phyloP scores from a whole-genome alignment of 2,113 vertebrate species.

The Recurvirostra avosetta region DNA sequence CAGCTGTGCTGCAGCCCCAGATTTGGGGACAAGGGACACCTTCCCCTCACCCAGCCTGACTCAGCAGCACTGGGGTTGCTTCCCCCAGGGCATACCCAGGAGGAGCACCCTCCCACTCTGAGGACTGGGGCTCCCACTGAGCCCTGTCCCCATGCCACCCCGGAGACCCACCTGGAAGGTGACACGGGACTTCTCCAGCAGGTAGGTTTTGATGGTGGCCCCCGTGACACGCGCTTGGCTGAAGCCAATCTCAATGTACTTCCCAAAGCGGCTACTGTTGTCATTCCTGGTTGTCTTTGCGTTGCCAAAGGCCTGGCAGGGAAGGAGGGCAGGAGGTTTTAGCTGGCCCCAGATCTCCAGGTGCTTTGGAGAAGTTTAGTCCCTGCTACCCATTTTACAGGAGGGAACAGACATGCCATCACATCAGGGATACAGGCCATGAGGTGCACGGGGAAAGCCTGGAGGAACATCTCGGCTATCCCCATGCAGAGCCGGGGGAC shows the following conservation, averaged over 20 bases:
- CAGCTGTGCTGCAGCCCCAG: neutral
- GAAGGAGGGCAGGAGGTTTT: neutral
- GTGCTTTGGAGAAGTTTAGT: neutral
- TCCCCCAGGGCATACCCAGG: too few species aligned
- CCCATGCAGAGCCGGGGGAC: neutral
- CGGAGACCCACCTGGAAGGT: slow-evolving; percentile 76
- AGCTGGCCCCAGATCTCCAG: neutral
- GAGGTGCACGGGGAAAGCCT: neutral
- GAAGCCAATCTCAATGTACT: slow-evolving; percentile 81
- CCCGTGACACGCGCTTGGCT: slow-evolving; percentile 70
- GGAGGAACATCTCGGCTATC: neutral
- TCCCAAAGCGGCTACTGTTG: slow-evolving; percentile 84
- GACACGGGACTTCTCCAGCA: slow-evolving; percentile 82
- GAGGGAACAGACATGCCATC: neutral
- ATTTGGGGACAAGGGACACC: neutral
- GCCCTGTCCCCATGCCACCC: neutral
- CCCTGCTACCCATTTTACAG: neutral
- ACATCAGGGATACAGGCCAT: neutral
- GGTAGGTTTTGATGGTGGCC: slow-evolving; percentile 80
- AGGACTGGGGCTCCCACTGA: neutral
- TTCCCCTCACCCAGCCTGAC: neutral
- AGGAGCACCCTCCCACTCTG: neutral
- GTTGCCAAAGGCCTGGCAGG: slow-evolving; percentile 79
- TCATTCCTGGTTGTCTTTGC: slow-evolving; percentile 80
- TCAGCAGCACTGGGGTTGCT: neutral